Evolutionary conservation across 1,140 invertebrate species (phyloP).

Genomic region (Macrocentrus cingulum): DNA sequence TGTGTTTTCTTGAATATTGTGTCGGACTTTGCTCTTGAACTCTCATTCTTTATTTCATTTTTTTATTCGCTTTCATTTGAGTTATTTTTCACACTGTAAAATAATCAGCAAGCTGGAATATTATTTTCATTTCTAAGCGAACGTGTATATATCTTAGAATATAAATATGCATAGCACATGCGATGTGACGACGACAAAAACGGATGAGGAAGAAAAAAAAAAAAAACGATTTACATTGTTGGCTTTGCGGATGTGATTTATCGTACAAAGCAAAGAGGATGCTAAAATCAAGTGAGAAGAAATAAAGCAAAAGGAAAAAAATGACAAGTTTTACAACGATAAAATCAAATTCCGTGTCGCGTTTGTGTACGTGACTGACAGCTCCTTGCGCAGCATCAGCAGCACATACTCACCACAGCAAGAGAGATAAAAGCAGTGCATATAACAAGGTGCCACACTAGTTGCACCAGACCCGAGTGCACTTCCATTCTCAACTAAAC

Average conservation of each 20-base stretch:
- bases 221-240: too few species aligned
- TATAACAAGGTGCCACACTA: constrained; percentile 15
- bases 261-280: background rate
- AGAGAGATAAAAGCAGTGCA: constrained; percentile 14
- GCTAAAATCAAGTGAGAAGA: background rate
- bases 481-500: background rate
- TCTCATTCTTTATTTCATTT: constrained; percentile 30
- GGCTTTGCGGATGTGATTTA: background rate
- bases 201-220: too few species aligned
- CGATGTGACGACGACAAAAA: too few species aligned
- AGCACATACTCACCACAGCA: background rate
- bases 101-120: too few species aligned
- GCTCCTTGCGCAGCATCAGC: constrained; percentile 4
- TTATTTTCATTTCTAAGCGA: too few species aligned
- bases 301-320: background rate
- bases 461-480: constrained; percentile 1
- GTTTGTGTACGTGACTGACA: constrained; percentile 15
- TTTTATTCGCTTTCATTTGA: constrained; percentile 52
- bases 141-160: too few species aligned
- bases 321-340: constrained; percentile 5
- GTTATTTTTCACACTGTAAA: constrained; percentile 45
- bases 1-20: constrained; percentile 43
- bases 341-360: constrained; percentile 18
- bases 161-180: too few species aligned
- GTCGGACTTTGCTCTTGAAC: constrained; percentile 52